Base-by-base conservation (phyloP, 2,797 vertebrate species). In the Hozukius guyotensis region DNA sequence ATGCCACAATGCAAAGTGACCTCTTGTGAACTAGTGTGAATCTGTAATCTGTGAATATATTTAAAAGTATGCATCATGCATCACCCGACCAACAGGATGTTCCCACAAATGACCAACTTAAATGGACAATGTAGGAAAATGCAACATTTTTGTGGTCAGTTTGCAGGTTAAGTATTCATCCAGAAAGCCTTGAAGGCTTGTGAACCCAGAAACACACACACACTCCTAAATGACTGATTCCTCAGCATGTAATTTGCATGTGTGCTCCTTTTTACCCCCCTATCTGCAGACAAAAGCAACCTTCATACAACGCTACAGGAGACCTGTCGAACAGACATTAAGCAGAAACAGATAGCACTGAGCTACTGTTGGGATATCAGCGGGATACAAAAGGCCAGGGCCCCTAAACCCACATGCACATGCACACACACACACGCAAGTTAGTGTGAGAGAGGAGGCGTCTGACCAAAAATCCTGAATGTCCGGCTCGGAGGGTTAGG, bases 331-430 rank as follows among this genome's bases (percentile, higher is more conserved):
- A 18, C 72, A 87, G 92, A 92, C 88, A 82, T 70, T 62, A 77
- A 88, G 78, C 91, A 94, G 88, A 81, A 60, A 81, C 81, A 69
- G 85, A 89, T 84, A 89, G 84, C 34, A 34, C 27, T 5, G 16
- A 75, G 84, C 89, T 85, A 77, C 85, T 69, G 88, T 69, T 66
- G 73, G 67, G 64, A 85, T 91, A 90, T 86, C 84, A 83, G 75
- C 32, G 62, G 74, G 73, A 80, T 38, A 77, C 67, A 31, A 77
- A 31, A 80, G 75, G 53, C 46, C 79, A 78, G 49, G 73, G 72
- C 68, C 70, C 68, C 29, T 34, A 69, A 46, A 75, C 7, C 34
- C 65, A 62, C 77, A 65, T 25, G 55, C 29, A 38, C 32, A 25
- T 3, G 3, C 25, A 75, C 60, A 46, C 31, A 74, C 36, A 75